phyloP scores from a whole-genome alignment of 2,113 vertebrate genomes.

The Trematocara macrostoma region DNA sequence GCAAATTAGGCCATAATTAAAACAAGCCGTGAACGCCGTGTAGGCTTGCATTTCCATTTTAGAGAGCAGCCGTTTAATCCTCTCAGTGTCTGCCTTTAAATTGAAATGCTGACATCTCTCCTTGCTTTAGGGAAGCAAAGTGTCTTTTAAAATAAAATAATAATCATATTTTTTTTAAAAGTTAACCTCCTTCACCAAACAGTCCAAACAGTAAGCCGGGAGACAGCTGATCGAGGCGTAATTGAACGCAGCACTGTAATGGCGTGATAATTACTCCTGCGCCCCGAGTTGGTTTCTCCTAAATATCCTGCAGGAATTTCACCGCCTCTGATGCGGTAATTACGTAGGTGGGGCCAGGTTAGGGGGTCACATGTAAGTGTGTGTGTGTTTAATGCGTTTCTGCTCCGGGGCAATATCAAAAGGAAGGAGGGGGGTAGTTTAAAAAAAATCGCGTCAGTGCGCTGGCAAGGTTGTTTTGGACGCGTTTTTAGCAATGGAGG shows the following conservation, averaged over 20 bases:
- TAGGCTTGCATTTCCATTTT: constrained; percentile 43
- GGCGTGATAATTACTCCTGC: constrained; percentile 64
- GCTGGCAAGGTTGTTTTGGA: constrained; percentile 48
- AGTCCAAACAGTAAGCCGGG: constrained; percentile 33
- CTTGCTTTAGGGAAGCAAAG: constrained; percentile 40
- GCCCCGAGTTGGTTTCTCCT: constrained; percentile 51
- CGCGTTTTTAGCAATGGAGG: constrained; percentile 13
- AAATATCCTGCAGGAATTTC: constrained; percentile 70
- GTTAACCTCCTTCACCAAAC: not conserved
- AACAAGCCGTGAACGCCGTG: constrained; percentile 43
- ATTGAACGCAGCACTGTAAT: constrained; percentile 66
- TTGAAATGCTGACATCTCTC: constrained; percentile 42
- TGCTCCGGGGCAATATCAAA: constrained; percentile 28
- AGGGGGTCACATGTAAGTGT: constrained; percentile 63
- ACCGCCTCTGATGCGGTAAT: constrained; percentile 73
- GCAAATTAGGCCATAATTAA: constrained; percentile 62
- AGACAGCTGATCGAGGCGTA: constrained; percentile 60
- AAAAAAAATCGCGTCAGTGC: not conserved
- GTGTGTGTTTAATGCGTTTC: not conserved
- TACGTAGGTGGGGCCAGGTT: constrained; percentile 73
- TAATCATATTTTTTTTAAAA: rapidly evolving
- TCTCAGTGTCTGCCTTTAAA: constrained; percentile 36
- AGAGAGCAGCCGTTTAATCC: constrained; percentile 54
- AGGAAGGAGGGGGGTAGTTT: not conserved
- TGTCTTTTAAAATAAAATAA: constrained; percentile 2